These are phyloP conservation scores for Telenomus remus DNA, from an alignment of 1,140 invertebrate species.

Conservation along the genomic window DNA sequence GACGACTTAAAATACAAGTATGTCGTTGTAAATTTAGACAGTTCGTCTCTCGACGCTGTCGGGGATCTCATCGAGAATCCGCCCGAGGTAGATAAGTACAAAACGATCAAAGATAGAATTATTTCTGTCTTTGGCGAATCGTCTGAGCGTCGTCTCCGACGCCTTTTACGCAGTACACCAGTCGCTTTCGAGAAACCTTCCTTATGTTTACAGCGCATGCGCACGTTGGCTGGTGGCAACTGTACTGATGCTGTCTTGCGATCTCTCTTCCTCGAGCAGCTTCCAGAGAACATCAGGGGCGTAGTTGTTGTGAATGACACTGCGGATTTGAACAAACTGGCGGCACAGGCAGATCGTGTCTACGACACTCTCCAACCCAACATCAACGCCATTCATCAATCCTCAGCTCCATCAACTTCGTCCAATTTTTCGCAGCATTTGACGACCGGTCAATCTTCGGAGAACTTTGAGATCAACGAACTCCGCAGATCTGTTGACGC, in stretches of 20 bases:
- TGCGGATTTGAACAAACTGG: not conserved
- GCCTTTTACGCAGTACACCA: too few species aligned
- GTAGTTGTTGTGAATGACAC: constrained; percentile 2
- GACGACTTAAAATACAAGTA: too few species aligned
- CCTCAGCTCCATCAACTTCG: not conserved
- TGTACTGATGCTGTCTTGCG: constrained; percentile 6
- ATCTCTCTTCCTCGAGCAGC: constrained; percentile 7
- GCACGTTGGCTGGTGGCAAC: not conserved
- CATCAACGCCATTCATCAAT: constrained; percentile 5
- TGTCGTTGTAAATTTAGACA: too few species aligned
- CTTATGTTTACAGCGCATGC: not conserved
- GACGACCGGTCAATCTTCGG: not conserved
- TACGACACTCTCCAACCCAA: constrained; percentile 10
- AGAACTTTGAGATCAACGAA: not conserved
- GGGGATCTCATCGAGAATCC: too few species aligned
- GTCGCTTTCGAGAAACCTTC: constrained; percentile 4
- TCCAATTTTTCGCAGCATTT: not conserved
- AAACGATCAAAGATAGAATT: too few species aligned
- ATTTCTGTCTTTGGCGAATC: too few species aligned
- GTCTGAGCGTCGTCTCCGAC: too few species aligned
- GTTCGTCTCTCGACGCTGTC: too few species aligned
- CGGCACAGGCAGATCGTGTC: constrained; percentile 3
- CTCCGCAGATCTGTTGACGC: not conserved
- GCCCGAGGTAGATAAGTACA: too few species aligned
- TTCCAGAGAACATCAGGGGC: not conserved